Conservation (phyloP, 1,140 invertebrate genomes). For the Drosophila erecta region DNA sequence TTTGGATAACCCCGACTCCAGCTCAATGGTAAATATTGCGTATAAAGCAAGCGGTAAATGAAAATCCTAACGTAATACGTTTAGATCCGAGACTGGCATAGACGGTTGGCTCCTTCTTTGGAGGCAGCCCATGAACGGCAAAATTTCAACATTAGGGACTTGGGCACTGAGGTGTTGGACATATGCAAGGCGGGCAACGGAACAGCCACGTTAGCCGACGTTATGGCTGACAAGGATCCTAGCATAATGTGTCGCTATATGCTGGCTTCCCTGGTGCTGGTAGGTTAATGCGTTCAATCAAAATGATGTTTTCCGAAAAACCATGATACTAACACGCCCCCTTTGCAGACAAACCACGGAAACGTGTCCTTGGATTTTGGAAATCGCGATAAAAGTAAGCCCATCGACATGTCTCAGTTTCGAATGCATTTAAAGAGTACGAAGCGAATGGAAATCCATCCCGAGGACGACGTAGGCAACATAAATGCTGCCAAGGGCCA, state of each 20-base stretch:
- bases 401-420: slow-evolving; percentile 42
- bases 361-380: slow-evolving; percentile 27
- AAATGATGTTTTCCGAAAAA: background rate
- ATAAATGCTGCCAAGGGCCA: slow-evolving; percentile 3
- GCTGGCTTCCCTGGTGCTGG: slow-evolving; percentile 69
- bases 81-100: slow-evolving; percentile 74
- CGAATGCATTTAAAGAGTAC: slow-evolving; percentile 49
- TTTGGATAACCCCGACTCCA: background rate
- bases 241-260: slow-evolving; percentile 68
- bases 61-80: slow-evolving; percentile 6
- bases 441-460: slow-evolving; percentile 43
- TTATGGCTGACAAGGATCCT: slow-evolving; percentile 62
- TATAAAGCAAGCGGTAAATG: background rate
- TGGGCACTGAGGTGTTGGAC: slow-evolving; percentile 70
- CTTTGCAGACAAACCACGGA: slow-evolving; percentile 46
- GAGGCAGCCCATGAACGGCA: slow-evolving; percentile 71
- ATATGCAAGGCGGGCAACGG: slow-evolving; percentile 46
- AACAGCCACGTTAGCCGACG: slow-evolving; percentile 49
- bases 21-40: slow-evolving; percentile 3
- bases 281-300: slow-evolving; percentile 23
- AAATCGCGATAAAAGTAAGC: slow-evolving; percentile 33
- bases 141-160: slow-evolving; percentile 69
- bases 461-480: slow-evolving; percentile 69
- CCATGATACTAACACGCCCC: background rate
- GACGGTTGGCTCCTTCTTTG: slow-evolving; percentile 61